A percentile compares a stretch with the other conserved stretches of the same genome.
Evolutionary conservation across 2,888 invertebrate genomes (phyloP).

Genomic region (Lepeophtheirus nordmannii): DNA sequence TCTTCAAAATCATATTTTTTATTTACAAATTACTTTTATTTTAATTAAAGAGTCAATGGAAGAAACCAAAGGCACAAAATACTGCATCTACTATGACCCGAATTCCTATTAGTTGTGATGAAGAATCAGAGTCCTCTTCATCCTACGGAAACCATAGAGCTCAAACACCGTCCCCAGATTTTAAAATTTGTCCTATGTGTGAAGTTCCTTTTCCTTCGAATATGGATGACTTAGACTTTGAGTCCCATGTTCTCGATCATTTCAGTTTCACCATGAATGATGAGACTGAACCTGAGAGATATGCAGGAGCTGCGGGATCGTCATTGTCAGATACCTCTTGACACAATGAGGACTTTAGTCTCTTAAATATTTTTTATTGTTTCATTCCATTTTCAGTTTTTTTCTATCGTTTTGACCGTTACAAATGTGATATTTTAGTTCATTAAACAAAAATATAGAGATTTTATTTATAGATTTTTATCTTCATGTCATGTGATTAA

Average conservation of each 20-base stretch:
- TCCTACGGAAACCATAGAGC: not conserved
- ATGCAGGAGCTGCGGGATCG: not conserved
- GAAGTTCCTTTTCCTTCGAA: slow-evolving; percentile 13
- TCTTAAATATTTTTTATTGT: too few relatives aligned
- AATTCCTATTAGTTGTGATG: not conserved
- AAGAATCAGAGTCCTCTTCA: not conserved
- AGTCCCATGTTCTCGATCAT: slow-evolving; percentile 15
- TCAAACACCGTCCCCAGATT: not conserved
- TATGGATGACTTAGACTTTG: slow-evolving; percentile 2
- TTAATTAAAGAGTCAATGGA: not conserved
- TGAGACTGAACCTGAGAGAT: not conserved
- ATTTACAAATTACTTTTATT: not conserved
- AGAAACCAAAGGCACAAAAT: not conserved
- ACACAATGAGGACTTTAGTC: not conserved
- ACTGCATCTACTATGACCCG: slow-evolving; percentile 3
- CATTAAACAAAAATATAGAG: too few relatives aligned
- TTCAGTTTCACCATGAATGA: not conserved
- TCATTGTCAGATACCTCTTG: slow-evolving; percentile 7
- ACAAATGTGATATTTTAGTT: too few relatives aligned
- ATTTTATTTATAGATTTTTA: too few relatives aligned
- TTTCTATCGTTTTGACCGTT: too few relatives aligned
- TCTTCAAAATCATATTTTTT: not conserved
- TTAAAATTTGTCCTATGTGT: slow-evolving; percentile 14
- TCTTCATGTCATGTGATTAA: too few relatives aligned
- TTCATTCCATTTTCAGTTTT: too few relatives aligned